phyloP scores from a whole-genome alignment of 2,888 invertebrate species.

The Elegia similella region DNA sequence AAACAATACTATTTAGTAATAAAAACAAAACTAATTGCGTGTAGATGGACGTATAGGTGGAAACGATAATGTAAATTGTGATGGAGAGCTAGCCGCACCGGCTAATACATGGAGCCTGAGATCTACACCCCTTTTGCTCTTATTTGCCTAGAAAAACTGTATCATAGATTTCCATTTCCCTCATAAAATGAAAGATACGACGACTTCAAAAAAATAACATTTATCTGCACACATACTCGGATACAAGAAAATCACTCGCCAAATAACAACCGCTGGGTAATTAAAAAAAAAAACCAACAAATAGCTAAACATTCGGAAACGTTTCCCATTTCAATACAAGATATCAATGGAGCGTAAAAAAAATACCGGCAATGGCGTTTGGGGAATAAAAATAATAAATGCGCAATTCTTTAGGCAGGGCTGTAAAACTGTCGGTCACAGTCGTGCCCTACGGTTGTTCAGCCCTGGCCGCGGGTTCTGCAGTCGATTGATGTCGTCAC shows the following conservation, averaged over 20 bases:
- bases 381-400: conserved; percentile 78
- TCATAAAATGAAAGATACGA: not conserved
- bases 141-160: too few relatives aligned
- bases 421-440: conserved; percentile 74
- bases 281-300: conserved; percentile 17
- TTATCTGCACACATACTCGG: not conserved
- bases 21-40: too few relatives aligned
- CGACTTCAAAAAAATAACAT: not conserved
- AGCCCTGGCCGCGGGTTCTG: conserved; percentile 46
- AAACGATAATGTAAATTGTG: too few relatives aligned
- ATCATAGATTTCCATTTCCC: too few relatives aligned
- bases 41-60: too few relatives aligned
- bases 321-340: conserved; percentile 49
- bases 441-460: conserved; percentile 56
- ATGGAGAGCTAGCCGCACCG: too few relatives aligned
- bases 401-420: conserved; percentile 73
- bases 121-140: too few relatives aligned
- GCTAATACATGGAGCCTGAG: too few relatives aligned
- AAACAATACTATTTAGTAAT: too few relatives aligned
- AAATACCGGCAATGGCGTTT: conserved; percentile 54
- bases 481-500: conserved; percentile 43
- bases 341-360: conserved; percentile 57
- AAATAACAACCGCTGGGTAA: conserved; percentile 1
- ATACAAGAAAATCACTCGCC: not conserved
- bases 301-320: conserved; percentile 25